Conservation (phyloP, 2,113 vertebrate species). For the Salminus brasiliensis region DNA sequence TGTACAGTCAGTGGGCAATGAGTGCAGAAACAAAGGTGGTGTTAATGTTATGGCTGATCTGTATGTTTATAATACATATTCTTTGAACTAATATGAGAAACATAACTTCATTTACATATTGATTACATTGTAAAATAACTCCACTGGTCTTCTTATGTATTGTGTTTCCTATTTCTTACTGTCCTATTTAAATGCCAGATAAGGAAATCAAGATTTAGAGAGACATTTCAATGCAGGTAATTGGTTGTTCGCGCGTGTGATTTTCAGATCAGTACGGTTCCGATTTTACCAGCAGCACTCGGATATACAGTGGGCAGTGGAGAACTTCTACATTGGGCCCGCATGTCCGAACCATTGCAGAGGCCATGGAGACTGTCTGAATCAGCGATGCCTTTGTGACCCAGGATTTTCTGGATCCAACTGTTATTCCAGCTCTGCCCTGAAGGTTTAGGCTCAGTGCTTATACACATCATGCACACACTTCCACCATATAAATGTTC, state of each 20-base stretch:
- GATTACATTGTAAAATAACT: too few relatives aligned
- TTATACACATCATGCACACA: not conserved
- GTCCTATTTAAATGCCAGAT: not conserved
- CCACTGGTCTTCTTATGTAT: not conserved
- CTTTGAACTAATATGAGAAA: too few relatives aligned
- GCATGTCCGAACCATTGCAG: constrained; percentile 89
- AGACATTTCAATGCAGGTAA: not conserved
- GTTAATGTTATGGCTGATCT: too few relatives aligned
- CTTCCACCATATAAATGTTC: too few relatives aligned
- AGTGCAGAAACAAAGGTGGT: too few relatives aligned
- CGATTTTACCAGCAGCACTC: constrained; percentile 97
- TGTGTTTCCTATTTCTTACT: not conserved
- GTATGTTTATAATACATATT: too few relatives aligned
- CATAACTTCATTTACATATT: too few relatives aligned
- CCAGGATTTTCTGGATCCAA: constrained; percentile 90
- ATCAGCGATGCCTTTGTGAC: constrained; percentile 92
- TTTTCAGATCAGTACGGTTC: constrained; percentile 87
- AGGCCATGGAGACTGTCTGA: constrained; percentile 95
- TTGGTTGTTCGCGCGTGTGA: constrained; percentile 35
- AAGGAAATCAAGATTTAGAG: not conserved
- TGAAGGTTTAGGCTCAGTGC: constrained; percentile 81
- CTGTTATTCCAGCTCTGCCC: constrained; percentile 86
- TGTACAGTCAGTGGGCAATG: too few relatives aligned
- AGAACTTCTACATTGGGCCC: constrained; percentile 97
- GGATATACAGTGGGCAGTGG: constrained; percentile 92